Percentiles rank a stretch among this genome's conserved stretches.
Evolutionary conservation across 2,113 vertebrate genomes (phyloP).

Genomic region (Cettia cetti): DNA sequence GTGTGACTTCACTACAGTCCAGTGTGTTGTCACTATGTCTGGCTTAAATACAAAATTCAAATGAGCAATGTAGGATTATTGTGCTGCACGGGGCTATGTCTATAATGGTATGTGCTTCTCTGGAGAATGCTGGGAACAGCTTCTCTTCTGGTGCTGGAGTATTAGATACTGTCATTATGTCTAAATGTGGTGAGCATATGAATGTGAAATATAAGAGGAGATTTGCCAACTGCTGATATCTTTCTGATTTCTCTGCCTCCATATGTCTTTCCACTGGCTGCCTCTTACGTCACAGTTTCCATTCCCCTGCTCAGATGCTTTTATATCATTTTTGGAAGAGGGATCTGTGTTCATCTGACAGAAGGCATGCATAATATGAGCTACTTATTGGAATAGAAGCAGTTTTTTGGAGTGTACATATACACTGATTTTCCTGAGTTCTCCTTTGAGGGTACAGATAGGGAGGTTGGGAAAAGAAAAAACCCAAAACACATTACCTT

Average conservation of each 20-base stretch:
- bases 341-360: not conserved
- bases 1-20: not conserved
- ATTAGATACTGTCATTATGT: not conserved
- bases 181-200: not conserved
- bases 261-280: slow-evolving; percentile 30
- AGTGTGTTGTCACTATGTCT: not conserved
- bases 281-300: not conserved
- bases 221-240: slow-evolving; percentile 4
- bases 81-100: not conserved
- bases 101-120: not conserved
- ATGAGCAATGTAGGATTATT: not conserved
- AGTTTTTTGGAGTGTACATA: not conserved
- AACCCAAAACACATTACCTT: not conserved
- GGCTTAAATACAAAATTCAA: not conserved
- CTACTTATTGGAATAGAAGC: slow-evolving; percentile 27
- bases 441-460: not conserved
- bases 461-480: not conserved
- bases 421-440: not conserved
- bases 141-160: not conserved
- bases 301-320: slow-evolving; percentile 26
- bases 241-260: slow-evolving; percentile 21
- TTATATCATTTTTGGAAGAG: slow-evolving; percentile 18
- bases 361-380: slow-evolving; percentile 19
- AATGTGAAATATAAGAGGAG: not conserved
- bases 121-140: not conserved